Evolutionary conservation across 1,140 invertebrate genomes (phyloP).

Genomic region (Sinonovacula constricta): DNA sequence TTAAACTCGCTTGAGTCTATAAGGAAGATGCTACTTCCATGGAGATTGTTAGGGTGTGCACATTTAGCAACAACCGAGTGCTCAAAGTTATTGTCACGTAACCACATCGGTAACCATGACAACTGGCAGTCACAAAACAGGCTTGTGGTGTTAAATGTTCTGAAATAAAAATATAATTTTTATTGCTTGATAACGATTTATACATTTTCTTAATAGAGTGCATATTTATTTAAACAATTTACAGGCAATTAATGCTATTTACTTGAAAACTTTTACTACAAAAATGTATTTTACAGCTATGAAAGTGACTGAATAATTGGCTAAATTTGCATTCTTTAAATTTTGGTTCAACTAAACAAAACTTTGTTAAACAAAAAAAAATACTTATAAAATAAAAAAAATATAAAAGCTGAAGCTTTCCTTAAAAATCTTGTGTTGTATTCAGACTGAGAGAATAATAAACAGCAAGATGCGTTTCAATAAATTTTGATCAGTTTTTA

Average conservation of each 20-base stretch:
- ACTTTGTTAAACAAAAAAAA: too few species aligned
- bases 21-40: conserved; percentile 84
- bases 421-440: too few species aligned
- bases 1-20: conserved; percentile 86
- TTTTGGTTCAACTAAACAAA: too few species aligned
- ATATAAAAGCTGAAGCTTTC: too few species aligned
- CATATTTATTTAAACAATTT: neutral
- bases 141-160: conserved; percentile 84
- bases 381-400: too few species aligned
- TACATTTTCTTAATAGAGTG: neutral
- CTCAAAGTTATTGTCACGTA: conserved; percentile 79
- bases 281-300: neutral
- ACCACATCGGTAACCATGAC: conserved; percentile 88
- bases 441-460: too few species aligned
- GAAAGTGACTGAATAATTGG: too few species aligned
- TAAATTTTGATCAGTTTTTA: too few species aligned
- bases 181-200: neutral
- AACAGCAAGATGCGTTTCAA: too few species aligned
- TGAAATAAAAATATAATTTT: conserved; percentile 76
- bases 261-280: neutral
- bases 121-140: conserved; percentile 91
- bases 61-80: conserved; percentile 83
- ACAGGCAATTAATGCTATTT: neutral
- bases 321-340: too few species aligned
- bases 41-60: conserved; percentile 88